Percentiles rank a stretch among this genome's conserved stretches.
Evolutionary conservation across 1,140 invertebrate genomes (phyloP).

Genomic region (Anagrus nilaparvatae): DNA sequence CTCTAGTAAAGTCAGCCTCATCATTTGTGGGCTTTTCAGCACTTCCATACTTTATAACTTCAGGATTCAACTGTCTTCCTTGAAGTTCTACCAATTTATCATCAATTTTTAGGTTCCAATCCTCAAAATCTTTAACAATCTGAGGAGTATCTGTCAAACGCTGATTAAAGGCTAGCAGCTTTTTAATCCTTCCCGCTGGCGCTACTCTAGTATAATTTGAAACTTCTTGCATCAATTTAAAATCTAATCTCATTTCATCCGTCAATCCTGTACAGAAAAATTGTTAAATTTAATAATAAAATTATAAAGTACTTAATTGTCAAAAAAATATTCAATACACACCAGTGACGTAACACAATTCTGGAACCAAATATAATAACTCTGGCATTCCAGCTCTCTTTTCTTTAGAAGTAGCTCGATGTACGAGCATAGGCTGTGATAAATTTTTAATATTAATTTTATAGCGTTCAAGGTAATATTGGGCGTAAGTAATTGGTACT

Average conservation of each 20-base stretch:
- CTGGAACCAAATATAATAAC: slow-evolving; percentile 57
- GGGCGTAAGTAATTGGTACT: slow-evolving; percentile 50
- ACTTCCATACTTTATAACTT: slow-evolving; percentile 41
- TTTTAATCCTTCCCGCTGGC: slow-evolving; percentile 48
- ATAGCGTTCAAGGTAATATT: slow-evolving; percentile 73
- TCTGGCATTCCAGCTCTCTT: slow-evolving; percentile 50
- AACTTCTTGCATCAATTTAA: slow-evolving; percentile 53
- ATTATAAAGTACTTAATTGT: neutral
- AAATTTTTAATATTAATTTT: slow-evolving; percentile 45
- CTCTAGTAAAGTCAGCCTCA: slow-evolving; percentile 53
- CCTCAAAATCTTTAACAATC: slow-evolving; percentile 45
- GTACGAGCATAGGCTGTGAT: slow-evolving; percentile 55
- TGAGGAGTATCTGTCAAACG: slow-evolving; percentile 42
- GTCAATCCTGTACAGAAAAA: slow-evolving; percentile 36
- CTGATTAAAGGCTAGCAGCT: slow-evolving; percentile 48
- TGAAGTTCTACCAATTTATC: slow-evolving; percentile 40
- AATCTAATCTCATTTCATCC: slow-evolving; percentile 48
- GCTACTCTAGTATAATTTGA: slow-evolving; percentile 52
- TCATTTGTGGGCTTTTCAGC: slow-evolving; percentile 14
- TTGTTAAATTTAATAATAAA: slow-evolving; percentile 37
- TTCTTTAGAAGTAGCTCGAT: slow-evolving; percentile 48
- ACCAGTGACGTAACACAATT: slow-evolving; percentile 65
- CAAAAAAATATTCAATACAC: neutral
- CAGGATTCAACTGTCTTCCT: slow-evolving; percentile 47
- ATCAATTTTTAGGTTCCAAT: slow-evolving; percentile 54